Conservation (phyloP, 2,797 vertebrate genomes). For the Melanotaenia parkinsoni region DNA sequence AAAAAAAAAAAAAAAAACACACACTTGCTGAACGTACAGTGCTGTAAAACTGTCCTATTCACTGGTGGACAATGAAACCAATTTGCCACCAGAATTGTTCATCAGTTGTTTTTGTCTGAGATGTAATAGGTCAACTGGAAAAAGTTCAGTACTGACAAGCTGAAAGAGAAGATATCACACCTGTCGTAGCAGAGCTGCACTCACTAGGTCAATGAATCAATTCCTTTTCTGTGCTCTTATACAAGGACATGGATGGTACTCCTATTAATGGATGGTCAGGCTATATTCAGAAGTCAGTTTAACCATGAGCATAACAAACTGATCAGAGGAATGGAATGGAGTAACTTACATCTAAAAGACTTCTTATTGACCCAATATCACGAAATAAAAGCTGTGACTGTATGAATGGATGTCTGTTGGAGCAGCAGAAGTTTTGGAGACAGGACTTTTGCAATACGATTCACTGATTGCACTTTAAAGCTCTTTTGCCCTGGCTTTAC, state of each 20-base stretch:
- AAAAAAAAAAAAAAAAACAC: not conserved
- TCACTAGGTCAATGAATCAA: not conserved
- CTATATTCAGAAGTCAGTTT: not conserved
- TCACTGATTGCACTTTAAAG: not conserved
- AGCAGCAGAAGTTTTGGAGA: not conserved
- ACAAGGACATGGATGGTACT: not conserved
- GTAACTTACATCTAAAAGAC: not conserved
- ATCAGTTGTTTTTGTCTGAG: conserved; percentile 2
- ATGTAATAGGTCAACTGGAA: not conserved
- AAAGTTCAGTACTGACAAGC: not conserved
- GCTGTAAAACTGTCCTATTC: not conserved
- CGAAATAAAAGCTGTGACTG: not conserved
- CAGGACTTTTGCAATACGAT: not conserved
- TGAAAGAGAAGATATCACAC: not conserved
- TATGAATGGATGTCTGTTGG: not conserved
- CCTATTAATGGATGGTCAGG: not conserved
- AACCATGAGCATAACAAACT: not conserved
- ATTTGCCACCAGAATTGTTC: conserved; percentile 2
- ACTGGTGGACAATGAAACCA: conserved; percentile 1
- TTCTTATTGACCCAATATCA: not conserved
- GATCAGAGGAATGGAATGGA: not conserved
- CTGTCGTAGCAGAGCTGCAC: not conserved
- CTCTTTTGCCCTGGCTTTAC: not conserved
- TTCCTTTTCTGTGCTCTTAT: not conserved
- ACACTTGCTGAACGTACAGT: not conserved